Evolutionary conservation across 2,797 vertebrate species (phyloP).

Genomic region (Helicolenus hilgendorfi): DNA sequence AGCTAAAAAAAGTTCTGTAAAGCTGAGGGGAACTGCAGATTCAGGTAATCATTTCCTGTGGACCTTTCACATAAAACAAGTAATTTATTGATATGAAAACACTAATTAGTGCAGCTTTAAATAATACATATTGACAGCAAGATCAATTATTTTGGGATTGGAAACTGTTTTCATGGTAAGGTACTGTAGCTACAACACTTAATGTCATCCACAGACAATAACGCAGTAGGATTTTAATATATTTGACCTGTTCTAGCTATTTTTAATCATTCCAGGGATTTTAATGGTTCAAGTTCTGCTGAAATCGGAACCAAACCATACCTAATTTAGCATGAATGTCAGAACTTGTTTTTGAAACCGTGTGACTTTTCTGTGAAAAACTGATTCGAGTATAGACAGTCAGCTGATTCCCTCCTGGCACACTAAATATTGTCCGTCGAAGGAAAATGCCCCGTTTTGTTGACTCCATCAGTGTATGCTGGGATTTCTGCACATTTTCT

Average conservation of each 20-base stretch:
- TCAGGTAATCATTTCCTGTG: neutral
- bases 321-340: neutral
- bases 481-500: neutral
- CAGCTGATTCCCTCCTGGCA: neutral
- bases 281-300: neutral
- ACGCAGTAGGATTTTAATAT: neutral
- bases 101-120: neutral
- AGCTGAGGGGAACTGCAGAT: neutral
- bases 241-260: neutral
- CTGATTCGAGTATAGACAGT: neutral
- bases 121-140: neutral
- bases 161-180: neutral
- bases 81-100: neutral
- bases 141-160: neutral
- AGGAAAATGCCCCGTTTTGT: neutral
- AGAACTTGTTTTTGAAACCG: neutral
- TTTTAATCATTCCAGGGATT: neutral
- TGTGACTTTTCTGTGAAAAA: slow-evolving; percentile 35
- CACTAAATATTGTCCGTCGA: neutral
- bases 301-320: neutral
- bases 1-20: neutral
- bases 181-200: too few species aligned
- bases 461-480: neutral
- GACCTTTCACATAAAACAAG: neutral
- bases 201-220: too few species aligned